Percentiles rank a stretch among this genome's conserved stretches.
These are phyloP conservation scores for Dryobates pubescens DNA, from an alignment of 2,797 vertebrate species.

Conservation along the genomic window DNA sequence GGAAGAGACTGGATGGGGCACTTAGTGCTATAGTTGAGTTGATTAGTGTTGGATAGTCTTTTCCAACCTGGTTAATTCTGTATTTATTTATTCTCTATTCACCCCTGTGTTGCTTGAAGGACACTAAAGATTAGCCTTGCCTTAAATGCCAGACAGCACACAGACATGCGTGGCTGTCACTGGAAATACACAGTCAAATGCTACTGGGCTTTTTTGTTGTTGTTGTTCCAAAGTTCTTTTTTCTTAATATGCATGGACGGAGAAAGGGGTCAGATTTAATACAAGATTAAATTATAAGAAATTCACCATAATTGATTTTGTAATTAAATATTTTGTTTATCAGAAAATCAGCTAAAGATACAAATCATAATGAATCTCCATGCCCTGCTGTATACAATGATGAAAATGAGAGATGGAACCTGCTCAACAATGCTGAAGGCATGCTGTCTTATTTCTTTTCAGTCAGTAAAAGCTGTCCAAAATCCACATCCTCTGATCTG, in stretches of 20 bases:
- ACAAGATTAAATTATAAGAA: conserved; percentile 13
- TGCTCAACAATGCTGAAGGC: conserved; percentile 23
- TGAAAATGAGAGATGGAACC: conserved; percentile 46
- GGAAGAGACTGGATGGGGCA: too few species aligned
- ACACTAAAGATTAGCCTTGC: not conserved
- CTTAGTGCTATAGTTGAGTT: too few species aligned
- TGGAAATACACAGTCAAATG: not conserved
- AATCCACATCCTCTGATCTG: conserved; percentile 73
- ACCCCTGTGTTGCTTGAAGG: not conserved
- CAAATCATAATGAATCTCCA: conserved; percentile 22
- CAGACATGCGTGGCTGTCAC: not conserved
- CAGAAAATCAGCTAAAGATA: conserved; percentile 5
- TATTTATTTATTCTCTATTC: not conserved
- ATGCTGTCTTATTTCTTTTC: conserved; percentile 30
- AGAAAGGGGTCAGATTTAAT: conserved; percentile 8
- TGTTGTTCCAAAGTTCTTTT: not conserved
- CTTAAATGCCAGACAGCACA: not conserved
- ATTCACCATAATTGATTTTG: not conserved
- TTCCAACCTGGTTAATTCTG: too few species aligned
- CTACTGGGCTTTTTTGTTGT: not conserved
- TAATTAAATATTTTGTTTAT: conserved; percentile 21
- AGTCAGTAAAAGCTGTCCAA: conserved; percentile 71
- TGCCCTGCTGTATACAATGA: not conserved
- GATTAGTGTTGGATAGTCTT: too few species aligned
- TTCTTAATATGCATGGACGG: not conserved